Evolutionary conservation across 2,888 invertebrate genomes (phyloP), one percentile per base, ranked within the genome.

Genomic region (Bombylius discolor): DNA sequence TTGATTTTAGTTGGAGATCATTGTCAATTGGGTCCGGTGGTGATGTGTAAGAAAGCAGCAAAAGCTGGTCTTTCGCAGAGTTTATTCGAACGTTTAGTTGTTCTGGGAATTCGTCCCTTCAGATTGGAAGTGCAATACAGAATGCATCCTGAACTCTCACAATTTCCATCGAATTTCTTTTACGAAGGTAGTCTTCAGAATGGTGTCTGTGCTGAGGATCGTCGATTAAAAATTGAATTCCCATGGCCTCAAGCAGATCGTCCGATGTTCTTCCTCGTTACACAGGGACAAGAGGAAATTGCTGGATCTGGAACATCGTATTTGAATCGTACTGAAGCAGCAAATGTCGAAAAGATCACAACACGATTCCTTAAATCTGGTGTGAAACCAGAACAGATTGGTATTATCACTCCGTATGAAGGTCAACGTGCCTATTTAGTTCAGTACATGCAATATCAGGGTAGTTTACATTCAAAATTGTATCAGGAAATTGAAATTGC

Each of bases 401-500:
- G 99, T 23, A 92, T 98, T 48, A 97, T 99, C 60, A 99, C 99
- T 0, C 99, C 99, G 0, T 99, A 99, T 67, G 99, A 99, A 73
- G 98, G 98, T 0, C 99, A 99, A 72, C 78, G 99, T 12, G 96
- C 98, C 0, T 99, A 96, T 70, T 78, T 99, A 60, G 97, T 92
- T 0, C 97, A 98, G 70, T 94, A 97, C 71, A 98, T 99, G 97
- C 97, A 98, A 73, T 95, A 95, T 70, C 97, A 96, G 70, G 99
- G 99, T 12, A 90, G 95, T 12, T 77, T 99, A 55, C 96, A 98
- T 70, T 89, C 94, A 45, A 97, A 97, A 69, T 77, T 99, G 0
- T 99, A 99, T 71, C 89, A 96, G 76, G 97, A 98, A 70, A 95
- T 99, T 55, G 99, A 99, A 76, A 97, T 99, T 0, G 99, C 98